A percentile compares a stretch with the other conserved stretches of the same genome.
phyloP scores from a whole-genome alignment of 2,888 invertebrate genomes.

The Eupithecia subumbrata region DNA sequence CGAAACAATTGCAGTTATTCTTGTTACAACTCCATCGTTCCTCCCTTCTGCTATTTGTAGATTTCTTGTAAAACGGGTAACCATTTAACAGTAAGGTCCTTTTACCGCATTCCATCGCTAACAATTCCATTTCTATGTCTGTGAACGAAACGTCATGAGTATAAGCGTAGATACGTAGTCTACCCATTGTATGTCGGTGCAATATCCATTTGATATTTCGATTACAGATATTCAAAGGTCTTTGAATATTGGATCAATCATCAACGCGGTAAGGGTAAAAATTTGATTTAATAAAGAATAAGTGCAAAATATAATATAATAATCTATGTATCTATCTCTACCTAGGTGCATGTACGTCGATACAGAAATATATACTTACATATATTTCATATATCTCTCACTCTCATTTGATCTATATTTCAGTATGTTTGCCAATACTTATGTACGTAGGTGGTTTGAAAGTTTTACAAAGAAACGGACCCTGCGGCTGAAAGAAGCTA shows the following conservation, averaged over 20 bases:
- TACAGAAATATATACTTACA: too few relatives aligned
- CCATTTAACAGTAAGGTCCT: slow-evolving; percentile 48
- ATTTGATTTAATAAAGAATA: not conserved
- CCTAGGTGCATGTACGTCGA: too few relatives aligned
- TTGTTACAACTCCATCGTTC: slow-evolving; percentile 55
- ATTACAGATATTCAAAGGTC: not conserved
- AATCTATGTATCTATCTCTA: too few relatives aligned
- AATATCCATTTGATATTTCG: too few relatives aligned
- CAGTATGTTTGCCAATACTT: not conserved
- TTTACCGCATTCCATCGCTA: slow-evolving; percentile 51
- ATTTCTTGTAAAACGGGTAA: slow-evolving; percentile 55
- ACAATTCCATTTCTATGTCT: slow-evolving; percentile 23
- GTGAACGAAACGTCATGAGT: not conserved
- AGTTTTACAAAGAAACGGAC: not conserved
- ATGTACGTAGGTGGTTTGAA: not conserved
- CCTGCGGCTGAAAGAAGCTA: not conserved
- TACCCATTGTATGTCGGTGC: not conserved
- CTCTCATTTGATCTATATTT: not conserved
- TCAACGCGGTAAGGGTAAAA: not conserved
- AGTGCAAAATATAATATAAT: not conserved
- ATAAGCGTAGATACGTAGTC: not conserved
- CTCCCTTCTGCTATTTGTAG: slow-evolving; percentile 25
- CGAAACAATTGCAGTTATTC: slow-evolving; percentile 50
- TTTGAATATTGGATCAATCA: not conserved
- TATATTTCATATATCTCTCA: too few relatives aligned